phyloP scores from a whole-genome alignment of 2,888 invertebrate genomes.

The Tyria jacobaeae region DNA sequence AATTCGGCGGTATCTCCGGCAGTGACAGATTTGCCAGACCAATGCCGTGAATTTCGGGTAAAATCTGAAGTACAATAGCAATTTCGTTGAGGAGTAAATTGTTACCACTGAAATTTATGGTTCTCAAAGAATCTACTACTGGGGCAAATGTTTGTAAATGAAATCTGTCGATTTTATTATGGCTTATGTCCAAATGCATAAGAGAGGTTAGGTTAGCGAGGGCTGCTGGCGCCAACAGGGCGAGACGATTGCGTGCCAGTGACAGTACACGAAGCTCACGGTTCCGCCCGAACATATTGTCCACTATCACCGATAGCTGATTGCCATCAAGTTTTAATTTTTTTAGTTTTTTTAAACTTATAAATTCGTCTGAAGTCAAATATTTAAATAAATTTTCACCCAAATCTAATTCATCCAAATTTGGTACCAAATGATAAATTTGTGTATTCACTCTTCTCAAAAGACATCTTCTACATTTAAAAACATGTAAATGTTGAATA shows the following conservation, averaged over 20 bases:
- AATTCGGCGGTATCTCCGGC: conserved; percentile 84
- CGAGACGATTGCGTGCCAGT: conserved; percentile 91
- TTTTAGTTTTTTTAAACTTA: conserved; percentile 88
- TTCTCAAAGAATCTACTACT: conserved; percentile 87
- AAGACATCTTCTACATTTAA: conserved; percentile 91
- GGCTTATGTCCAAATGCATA: conserved; percentile 90
- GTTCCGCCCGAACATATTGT: conserved; percentile 89
- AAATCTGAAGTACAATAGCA: conserved; percentile 85
- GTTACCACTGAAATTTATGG: conserved; percentile 90
- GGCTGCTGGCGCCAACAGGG: conserved; percentile 90
- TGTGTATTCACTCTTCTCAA: conserved; percentile 92
- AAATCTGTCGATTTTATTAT: conserved; percentile 90
- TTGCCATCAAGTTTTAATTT: conserved; percentile 91
- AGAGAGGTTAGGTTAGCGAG: conserved; percentile 91
- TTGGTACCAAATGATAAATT: conserved; percentile 91
- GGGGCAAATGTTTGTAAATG: conserved; percentile 88
- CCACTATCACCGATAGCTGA: conserved; percentile 91
- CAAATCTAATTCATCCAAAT: conserved; percentile 91
- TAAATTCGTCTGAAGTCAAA: conserved; percentile 90
- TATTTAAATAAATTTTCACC: conserved; percentile 93
- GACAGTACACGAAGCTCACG: conserved; percentile 84
- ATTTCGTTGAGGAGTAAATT: conserved; percentile 86
- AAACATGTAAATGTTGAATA: conserved; percentile 89
- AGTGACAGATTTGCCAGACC: conserved; percentile 87
- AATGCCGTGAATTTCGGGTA: conserved; percentile 86